Evolutionary conservation across 2,888 invertebrate genomes (phyloP), one percentile per base, ranked within the genome.

Genomic region (Zygogramma bicolorata): DNA sequence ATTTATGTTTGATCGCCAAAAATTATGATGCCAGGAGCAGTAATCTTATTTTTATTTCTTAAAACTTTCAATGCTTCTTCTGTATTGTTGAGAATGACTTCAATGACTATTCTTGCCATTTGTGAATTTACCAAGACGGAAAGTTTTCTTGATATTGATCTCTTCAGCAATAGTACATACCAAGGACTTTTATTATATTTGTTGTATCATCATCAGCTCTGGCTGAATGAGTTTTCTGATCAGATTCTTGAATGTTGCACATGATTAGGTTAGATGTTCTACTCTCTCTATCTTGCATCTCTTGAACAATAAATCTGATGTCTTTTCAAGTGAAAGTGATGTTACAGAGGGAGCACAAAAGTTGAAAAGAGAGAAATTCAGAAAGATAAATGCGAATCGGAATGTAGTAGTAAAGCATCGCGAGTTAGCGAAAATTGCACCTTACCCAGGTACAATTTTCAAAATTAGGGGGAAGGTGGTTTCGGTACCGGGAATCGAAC

Each of bases 401-500:
- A n/a, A n/a, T n/a, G n/a, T n/a, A n/a, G n/a, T n/a, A n/a, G n/a
- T n/a, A n/a, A n/a, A n/a, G n/a, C n/a, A n/a, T n/a, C n/a, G n/a
- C n/a, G n/a, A n/a, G n/a, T n/a, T n/a, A n/a, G n/a, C n/a, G n/a
- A n/a, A n/a, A n/a, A n/a, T n/a, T n/a, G n/a, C n/a, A n/a, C n/a
- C n/a, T n/a, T n/a, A n/a, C n/a, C n/a, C n/a, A n/a, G n/a, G n/a
- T n/a, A n/a, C n/a, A n/a, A n/a, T n/a, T n/a, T n/a, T n/a, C n/a
- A n/a, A n/a, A n/a, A n/a, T n/a, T n/a, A n/a, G n/a, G n/a, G n/a
- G n/a, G n/a, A n/a, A n/a, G n/a, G n/a, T n/a, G n/a, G n/a, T n/a
- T n/a, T n/a, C 90, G 90, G 90, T 91, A 90, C 90, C 91, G 91
- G 91, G 91, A 91, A 91, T 91, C 91, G 91, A 91, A 91, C 91